Base-by-base conservation (phyloP, 1,140 invertebrate genomes). In the Macrobrachium rosenbergii region DNA sequence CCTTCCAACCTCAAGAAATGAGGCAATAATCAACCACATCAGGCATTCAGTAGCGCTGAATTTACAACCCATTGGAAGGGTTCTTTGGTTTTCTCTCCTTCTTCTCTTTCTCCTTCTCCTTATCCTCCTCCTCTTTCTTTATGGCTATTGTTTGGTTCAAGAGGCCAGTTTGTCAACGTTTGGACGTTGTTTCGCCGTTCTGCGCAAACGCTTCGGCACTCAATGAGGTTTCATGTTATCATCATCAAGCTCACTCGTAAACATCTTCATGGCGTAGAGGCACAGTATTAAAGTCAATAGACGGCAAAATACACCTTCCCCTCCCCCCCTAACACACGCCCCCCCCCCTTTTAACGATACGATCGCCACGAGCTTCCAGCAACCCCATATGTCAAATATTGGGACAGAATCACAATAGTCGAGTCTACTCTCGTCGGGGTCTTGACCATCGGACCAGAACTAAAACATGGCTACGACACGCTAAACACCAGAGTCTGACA, bases 351-450 rank as follows among this genome's bases (percentile, higher is more conserved):
- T 58, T 14, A 14, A 16, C 63, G 81, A 82, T 82, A 82, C 62
- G 43, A 82, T 82, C 81, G 73, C 64, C 81, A 69, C 81, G 69
- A 52, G 81, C 67, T 58, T n/a, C 45, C 28, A 37, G n/a, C 58
- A 73, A 59, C 81, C 60, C 81, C 81, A 82, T 82, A 82, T 72
- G 43, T 82, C 81, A 82, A 72, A 59, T 72, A 82, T 82, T 82
- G 67, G 81, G 81, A 82, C 81, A 82, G 69, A 82, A 82, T 82
- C 81, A 59, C 59, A 64, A 72, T 82, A 69, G 81, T 60, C 58
- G n/a, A 82, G 81, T 82, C 81, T 52, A 73, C 67, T 58, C 81
- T 72, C 81, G 81, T 82, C 45, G 45, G 52, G 52, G 45, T 60
- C 37, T 23, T 59, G 62, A 23, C 81, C 67, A 82, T 45, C 81